phyloP scores from a whole-genome alignment of 2,113 vertebrate genomes.

The Trogon melanurus region DNA sequence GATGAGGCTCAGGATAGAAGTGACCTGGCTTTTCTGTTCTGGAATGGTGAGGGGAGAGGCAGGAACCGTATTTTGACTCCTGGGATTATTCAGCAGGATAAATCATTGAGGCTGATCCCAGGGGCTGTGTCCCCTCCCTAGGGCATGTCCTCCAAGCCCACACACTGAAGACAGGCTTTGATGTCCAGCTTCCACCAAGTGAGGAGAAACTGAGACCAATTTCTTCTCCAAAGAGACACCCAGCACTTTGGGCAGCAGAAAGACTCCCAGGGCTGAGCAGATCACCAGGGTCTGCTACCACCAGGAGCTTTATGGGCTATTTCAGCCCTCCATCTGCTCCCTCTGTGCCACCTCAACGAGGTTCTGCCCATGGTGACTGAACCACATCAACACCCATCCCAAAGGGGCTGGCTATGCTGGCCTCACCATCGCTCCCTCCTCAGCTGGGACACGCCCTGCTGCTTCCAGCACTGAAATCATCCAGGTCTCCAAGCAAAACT shows the following conservation, averaged over 20 bases:
- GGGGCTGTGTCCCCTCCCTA: not conserved
- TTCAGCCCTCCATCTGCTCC: not conserved
- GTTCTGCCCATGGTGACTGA: not conserved
- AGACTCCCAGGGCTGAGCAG: not conserved
- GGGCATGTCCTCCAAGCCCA: not conserved
- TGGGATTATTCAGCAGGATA: not conserved
- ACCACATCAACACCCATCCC: not conserved
- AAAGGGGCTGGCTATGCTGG: accelerated
- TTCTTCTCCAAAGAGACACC: not conserved
- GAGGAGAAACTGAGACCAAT: not conserved
- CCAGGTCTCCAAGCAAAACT: not conserved
- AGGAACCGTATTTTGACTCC: not conserved
- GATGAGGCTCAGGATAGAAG: not conserved
- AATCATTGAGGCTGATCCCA: not conserved
- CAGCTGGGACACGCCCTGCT: not conserved
- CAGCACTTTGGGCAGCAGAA: not conserved
- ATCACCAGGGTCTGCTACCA: not conserved
- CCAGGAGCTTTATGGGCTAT: not conserved
- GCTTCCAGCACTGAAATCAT: not conserved
- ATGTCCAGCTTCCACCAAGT: not conserved
- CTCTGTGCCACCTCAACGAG: not conserved
- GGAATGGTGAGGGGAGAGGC: not conserved
- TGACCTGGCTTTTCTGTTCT: not conserved
- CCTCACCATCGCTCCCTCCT: accelerated
- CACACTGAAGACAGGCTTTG: not conserved